A percentile compares a stretch with the other conserved stretches of the same genome.
These are phyloP conservation scores for Melanostoma mellinum DNA, from an alignment of 2,888 invertebrate genomes.

Conservation along the genomic window DNA sequence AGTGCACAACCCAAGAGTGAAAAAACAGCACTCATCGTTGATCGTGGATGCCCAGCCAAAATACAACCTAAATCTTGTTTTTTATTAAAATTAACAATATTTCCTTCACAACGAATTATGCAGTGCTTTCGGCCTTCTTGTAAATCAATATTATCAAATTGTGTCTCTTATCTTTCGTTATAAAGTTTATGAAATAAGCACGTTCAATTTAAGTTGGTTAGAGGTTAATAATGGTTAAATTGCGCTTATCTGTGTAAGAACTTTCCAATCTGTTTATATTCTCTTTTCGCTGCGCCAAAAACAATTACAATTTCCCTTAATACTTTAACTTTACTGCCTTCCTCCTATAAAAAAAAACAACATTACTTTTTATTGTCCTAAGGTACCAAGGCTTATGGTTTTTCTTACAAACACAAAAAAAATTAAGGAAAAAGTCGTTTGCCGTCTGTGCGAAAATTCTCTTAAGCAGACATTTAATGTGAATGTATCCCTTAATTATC, in stretches of 20 bases:
- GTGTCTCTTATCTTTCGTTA: not conserved
- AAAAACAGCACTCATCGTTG: too few species aligned
- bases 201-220: conserved; percentile 1
- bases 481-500: conserved; percentile 55
- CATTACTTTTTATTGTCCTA: conserved; percentile 44
- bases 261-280: conserved; percentile 6
- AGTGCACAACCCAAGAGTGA: too few species aligned
- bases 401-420: not conserved
- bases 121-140: too few species aligned
- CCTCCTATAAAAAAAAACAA: conserved; percentile 19
- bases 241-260: conserved; percentile 12
- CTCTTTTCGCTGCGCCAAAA: conserved; percentile 1
- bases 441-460: not conserved
- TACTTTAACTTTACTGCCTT: conserved; percentile 26
- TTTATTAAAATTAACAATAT: too few species aligned
- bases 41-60: too few species aligned
- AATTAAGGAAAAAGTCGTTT: not conserved
- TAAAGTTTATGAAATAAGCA: conserved; percentile 4
- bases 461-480: conserved; percentile 40
- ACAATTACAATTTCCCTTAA: conserved; percentile 32
- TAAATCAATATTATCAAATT: not conserved
- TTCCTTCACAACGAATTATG: too few species aligned
- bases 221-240: conserved; percentile 11
- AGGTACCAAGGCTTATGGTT: conserved; percentile 1
- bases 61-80: too few species aligned